Evolutionary conservation across 2,113 vertebrate species (phyloP), one percentile per base, ranked within the genome.

Genomic region (Arvicanthis niloticus): DNA sequence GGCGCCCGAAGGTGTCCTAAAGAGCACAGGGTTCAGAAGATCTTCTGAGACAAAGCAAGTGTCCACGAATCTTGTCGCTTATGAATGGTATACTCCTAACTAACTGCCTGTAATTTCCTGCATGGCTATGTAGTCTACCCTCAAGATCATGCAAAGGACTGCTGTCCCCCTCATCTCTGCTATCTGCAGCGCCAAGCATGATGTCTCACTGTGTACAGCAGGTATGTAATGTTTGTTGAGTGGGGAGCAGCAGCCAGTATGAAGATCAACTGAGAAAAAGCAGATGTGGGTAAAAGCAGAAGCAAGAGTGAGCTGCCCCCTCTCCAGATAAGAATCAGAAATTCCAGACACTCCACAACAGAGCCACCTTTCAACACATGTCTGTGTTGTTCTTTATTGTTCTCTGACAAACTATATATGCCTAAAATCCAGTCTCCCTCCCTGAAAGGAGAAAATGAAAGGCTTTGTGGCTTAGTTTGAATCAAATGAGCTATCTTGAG

Each of bases 231-330:
- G 78, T 62, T 88, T 77, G 17, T 6, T 68, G 34, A 89, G 6
- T 70, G 10, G 17, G 73, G 67, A 80, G 42, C 40, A 96, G 90
- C 88, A 96, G 75, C 70, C 42, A 76, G 15, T 56, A n/a, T 84
- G 76, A 77, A 89, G 77, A 91, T 8, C 45, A 53, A 60, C 40
- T 60, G 81, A 95, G 70, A 85, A 94, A 93, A 92, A 80, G 62
- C 53, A 73, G 62, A 89, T 65, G 13, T 40, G 37, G 78, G 37
- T 26, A 92, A 94, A 87, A 96, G 88, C 78, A 93, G 88, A 96
- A 96, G 56, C 40, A 72, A 92, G 17, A 51, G 37, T 31, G 51
- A 93, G 76, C 26, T 76, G 72, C 68, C 62, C 40, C 78, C 84
- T 95, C 24, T 85, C 75, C n/a, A 80, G 78, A 45, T 5, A 90